Conservation (phyloP, 1,140 invertebrate genomes). For the Matsumurasca onukii region DNA sequence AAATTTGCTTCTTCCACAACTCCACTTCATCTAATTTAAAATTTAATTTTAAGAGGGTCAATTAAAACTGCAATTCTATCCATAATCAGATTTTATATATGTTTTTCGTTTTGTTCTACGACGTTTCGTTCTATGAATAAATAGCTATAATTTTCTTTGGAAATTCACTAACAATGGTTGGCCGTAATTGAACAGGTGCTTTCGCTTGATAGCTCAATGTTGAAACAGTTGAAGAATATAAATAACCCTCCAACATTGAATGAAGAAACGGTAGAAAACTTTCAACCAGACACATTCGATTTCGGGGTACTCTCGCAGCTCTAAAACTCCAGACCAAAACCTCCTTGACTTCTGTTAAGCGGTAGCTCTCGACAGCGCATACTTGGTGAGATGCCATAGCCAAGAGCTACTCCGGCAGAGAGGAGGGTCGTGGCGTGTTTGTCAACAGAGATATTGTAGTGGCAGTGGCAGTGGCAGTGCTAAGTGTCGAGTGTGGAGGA, state of each 20-base stretch:
- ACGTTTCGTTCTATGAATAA: no score
- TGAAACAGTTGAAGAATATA: no score
- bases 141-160: no score
- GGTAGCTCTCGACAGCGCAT: neutral
- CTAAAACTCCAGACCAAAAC: neutral
- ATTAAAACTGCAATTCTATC: no score
- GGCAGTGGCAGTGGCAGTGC: neutral
- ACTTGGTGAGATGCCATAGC: neutral
- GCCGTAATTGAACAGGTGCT: no score
- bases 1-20: no score
- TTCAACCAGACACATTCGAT: neutral
- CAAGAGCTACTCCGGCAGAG: neutral
- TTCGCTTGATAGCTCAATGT: no score
- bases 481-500: constrained; percentile 7
- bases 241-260: neutral
- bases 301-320: neutral
- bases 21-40: no score
- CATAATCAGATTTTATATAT: no score
- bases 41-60: no score
- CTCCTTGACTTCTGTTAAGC: neutral
- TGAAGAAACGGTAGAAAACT: neutral
- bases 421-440: constrained; percentile 1
- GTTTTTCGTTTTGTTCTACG: no score
- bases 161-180: no score
- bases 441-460: constrained; percentile 3